A percentile compares a stretch with the other conserved stretches of the same genome.
These are phyloP conservation scores for Myripristis murdjan DNA, from an alignment of 2,797 vertebrate species.

Conservation along the genomic window DNA sequence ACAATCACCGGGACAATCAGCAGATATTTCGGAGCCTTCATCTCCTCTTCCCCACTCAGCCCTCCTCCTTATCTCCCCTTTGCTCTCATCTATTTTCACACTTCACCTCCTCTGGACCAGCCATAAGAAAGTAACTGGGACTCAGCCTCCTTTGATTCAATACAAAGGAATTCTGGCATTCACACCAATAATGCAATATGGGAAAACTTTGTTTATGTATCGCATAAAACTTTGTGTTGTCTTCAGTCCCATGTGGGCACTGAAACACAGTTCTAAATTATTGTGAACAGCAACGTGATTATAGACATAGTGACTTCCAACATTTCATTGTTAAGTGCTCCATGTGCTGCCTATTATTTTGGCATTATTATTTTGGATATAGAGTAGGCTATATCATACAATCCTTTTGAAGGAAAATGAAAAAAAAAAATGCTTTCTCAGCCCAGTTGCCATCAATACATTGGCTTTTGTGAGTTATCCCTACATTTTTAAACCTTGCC, in stretches of 20 bases:
- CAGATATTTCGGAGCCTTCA: slow-evolving; percentile 22
- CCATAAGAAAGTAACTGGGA: neutral
- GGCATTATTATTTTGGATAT: neutral
- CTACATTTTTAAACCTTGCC: neutral
- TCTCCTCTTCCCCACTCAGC: slow-evolving; percentile 2
- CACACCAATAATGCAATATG: neutral
- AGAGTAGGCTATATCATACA: too few species aligned
- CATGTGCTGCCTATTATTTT: neutral
- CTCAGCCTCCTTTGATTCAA: slow-evolving; percentile 15
- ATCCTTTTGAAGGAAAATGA: too few species aligned
- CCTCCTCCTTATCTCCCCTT: neutral
- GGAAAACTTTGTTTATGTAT: neutral
- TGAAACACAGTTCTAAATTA: too few species aligned
- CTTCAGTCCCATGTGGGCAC: neutral
- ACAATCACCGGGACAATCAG: slow-evolving; percentile 14
- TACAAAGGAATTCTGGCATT: slow-evolving; percentile 5
- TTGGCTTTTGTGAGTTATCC: neutral
- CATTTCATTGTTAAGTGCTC: neutral
- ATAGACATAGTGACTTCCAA: neutral
- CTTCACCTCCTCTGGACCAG: neutral
- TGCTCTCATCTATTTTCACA: slow-evolving; percentile 12
- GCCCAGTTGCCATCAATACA: neutral
- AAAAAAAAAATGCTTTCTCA: neutral
- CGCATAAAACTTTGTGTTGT: neutral
- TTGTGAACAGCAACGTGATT: too few species aligned